phyloP scores from a whole-genome alignment of 2,888 invertebrate species.

The Euplagia quadripunctaria region DNA sequence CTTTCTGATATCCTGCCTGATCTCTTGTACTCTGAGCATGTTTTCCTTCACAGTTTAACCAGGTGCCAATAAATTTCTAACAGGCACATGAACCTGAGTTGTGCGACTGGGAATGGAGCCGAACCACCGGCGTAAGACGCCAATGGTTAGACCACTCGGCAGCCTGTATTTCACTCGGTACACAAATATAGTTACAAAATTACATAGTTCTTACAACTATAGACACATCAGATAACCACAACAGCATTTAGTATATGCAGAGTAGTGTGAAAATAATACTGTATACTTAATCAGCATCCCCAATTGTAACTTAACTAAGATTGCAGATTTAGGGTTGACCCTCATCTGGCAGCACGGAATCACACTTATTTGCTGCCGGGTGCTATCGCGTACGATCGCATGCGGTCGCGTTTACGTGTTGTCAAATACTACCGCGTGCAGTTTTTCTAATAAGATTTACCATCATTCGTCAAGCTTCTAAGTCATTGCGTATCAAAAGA shows the following conservation, averaged over 20 bases:
- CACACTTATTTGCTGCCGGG: too few species aligned
- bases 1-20: too few species aligned
- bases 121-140: background rate
- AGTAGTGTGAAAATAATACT: background rate
- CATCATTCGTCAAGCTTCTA: too few species aligned
- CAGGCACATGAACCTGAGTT: too few species aligned
- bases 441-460: too few species aligned
- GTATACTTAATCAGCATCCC: background rate
- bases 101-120: background rate
- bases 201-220: too few species aligned
- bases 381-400: too few species aligned
- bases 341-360: too few species aligned
- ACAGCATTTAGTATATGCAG: background rate
- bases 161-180: background rate
- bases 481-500: too few species aligned
- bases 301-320: slow-evolving; percentile 18
- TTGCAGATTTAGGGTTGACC: background rate
- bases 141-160: background rate
- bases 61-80: background rate
- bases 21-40: too few species aligned
- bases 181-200: background rate
- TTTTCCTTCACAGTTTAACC: background rate
- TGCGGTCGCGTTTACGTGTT: too few species aligned
- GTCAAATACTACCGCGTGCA: too few species aligned
- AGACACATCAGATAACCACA: background rate